Percentiles rank a stretch among this genome's conserved stretches.
These are phyloP conservation scores for Astur gentilis DNA, from an alignment of 2,113 vertebrate species.

Conservation along the genomic window DNA sequence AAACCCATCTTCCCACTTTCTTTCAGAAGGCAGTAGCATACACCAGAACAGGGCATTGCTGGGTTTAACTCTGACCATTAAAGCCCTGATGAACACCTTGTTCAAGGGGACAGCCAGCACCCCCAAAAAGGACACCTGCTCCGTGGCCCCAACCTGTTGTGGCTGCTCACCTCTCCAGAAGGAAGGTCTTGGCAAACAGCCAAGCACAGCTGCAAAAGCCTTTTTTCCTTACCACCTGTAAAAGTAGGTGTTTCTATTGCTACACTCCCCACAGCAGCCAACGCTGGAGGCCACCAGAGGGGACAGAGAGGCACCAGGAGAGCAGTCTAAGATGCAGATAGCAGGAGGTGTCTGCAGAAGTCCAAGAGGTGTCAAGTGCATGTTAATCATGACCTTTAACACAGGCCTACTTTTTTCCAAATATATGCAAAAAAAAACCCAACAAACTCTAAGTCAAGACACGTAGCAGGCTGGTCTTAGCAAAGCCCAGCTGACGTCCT, in stretches of 20 bases:
- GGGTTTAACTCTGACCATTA: background rate
- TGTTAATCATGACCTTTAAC: background rate
- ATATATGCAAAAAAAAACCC: background rate
- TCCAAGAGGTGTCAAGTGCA: background rate
- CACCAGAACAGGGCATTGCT: background rate
- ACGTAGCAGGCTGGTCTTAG: background rate
- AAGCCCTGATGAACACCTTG: background rate
- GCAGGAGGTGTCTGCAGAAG: background rate
- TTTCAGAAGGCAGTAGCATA: background rate
- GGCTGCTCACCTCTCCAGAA: background rate
- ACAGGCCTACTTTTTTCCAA: background rate
- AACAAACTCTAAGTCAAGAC: background rate
- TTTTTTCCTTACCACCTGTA: background rate
- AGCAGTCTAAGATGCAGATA: background rate
- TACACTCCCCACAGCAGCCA: rapidly evolving
- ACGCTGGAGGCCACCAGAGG: background rate
- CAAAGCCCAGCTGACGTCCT: background rate
- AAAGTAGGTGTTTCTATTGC: background rate
- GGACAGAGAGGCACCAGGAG: background rate
- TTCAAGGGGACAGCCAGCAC: background rate
- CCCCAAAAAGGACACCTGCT: background rate
- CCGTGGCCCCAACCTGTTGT: rapidly evolving
- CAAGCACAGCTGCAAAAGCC: background rate
- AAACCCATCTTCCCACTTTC: background rate
- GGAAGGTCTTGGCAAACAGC: background rate